Evolutionary conservation across 2,797 vertebrate genomes (phyloP), one percentile per base, ranked within the genome.

Genomic region (Chanos chanos): DNA sequence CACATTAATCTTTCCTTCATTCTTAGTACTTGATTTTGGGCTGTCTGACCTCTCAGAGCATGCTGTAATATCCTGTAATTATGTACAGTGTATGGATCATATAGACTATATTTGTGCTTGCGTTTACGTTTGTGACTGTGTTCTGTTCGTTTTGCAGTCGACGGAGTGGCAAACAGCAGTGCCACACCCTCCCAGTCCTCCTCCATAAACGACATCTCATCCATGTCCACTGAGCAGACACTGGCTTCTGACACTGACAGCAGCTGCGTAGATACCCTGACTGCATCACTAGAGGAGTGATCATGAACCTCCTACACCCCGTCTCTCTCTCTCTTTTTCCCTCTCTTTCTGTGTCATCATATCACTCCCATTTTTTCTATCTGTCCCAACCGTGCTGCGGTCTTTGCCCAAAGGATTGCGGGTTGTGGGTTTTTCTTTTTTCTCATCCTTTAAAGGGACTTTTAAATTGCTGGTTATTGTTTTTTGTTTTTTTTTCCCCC

Each of bases 141-240:
- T 88, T 82, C 61, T 25, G 59, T 84, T 84, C 86, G 81, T 82
- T 86, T 85, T 86, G 86, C 87, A 79, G 82, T 89, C 96, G 95
- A 95, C 82, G 91, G 85, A 82, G 91, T 87, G 80, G 87, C 87
- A 82, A 92, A 90, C 81, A 92, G 88, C 87, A 93, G 90, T 25
- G 88, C 90, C 70, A 93, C 92, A 6, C 90, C 94, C 75, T 98
- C 94, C 40, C 93, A 95, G 88, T 98, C 94, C 4, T 97, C 95
- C 13, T 97, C 95, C 50, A 91, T 96, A 87, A 98, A 98, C 51
- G 95, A 98, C 92, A 94, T 98, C 85, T 98, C 94, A 37, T 98
- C 96, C 85, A 98, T 98, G 96, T 98, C 94, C 79, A 98, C 95
- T 24, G 96, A 98, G 90, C 95, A 98, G 82, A 98, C 96, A 4